Percentiles rank a stretch among this genome's conserved stretches.
Evolutionary conservation across 2,888 invertebrate species (phyloP).

Genomic region (Tanytarsus gracilentus): DNA sequence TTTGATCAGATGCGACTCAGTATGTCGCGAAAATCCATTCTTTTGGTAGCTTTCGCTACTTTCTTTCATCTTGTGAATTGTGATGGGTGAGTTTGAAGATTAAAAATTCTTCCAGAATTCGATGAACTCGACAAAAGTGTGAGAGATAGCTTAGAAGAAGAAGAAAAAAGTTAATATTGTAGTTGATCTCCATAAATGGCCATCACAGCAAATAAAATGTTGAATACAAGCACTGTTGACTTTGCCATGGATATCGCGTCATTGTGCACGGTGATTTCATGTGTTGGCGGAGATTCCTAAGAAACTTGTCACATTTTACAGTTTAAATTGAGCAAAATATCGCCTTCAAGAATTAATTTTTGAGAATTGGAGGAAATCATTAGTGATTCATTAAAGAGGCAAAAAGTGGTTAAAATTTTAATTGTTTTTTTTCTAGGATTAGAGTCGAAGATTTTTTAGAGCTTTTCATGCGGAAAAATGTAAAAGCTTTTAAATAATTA

Average conservation of each 20-base stretch:
- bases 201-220: conserved; percentile 17
- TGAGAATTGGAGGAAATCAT: no score
- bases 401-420: no score
- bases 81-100: conserved; percentile 19
- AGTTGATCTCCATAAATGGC: conserved; percentile 26
- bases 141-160: not conserved
- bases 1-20: conserved; percentile 21
- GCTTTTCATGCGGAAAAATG: no score
- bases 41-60: conserved; percentile 8
- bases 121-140: no score
- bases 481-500: no score
- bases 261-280: conserved; percentile 1
- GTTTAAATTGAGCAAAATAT: no score
- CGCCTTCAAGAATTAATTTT: no score
- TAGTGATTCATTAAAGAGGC: no score
- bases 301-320: no score
- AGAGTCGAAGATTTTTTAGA: no score
- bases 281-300: conserved; percentile 19
- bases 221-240: not conserved
- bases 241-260: conserved; percentile 3
- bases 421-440: no score
- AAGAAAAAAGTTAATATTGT: not conserved
- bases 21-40: conserved; percentile 22
- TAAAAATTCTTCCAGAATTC: conserved; percentile 1
- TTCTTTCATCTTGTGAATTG: conserved; percentile 4